These are phyloP conservation scores for Orthosia cruda DNA, from an alignment of 2,888 invertebrate genomes.

Conservation along the genomic window DNA sequence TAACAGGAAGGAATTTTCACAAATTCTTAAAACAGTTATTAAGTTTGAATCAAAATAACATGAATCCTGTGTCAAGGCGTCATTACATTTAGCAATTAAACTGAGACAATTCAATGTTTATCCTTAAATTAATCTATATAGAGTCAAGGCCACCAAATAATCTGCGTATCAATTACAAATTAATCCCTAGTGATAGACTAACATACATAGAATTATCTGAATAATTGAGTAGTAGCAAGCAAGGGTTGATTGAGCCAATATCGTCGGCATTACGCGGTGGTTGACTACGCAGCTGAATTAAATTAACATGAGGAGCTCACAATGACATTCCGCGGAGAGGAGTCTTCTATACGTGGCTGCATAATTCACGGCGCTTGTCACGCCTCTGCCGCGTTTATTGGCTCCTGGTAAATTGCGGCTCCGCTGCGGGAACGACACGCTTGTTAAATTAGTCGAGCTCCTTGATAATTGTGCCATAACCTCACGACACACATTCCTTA, in stretches of 20 bases:
- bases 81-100: conserved; percentile 41
- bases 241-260: conserved; percentile 79
- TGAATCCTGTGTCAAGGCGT: not conserved
- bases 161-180: conserved; percentile 72
- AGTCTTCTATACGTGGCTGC: conserved; percentile 70
- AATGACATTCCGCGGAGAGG: conserved; percentile 73
- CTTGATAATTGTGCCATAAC: conserved; percentile 61
- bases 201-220: conserved; percentile 73
- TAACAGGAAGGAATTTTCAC: no score
- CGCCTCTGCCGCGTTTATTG: conserved; percentile 73
- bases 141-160: conserved; percentile 62
- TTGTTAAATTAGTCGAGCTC: conserved; percentile 63
- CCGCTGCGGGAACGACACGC: conserved; percentile 51
- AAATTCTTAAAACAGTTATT: not conserved
- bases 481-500: conserved; percentile 29
- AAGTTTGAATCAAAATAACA: not conserved
- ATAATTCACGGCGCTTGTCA: conserved; percentile 77
- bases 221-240: conserved; percentile 75
- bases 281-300: conserved; percentile 81
- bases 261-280: conserved; percentile 74
- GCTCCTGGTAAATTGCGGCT: conserved; percentile 71
- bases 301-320: conserved; percentile 85
- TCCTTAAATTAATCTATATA: conserved; percentile 31
- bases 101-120: conserved; percentile 53
- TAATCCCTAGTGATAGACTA: conserved; percentile 66